Evolutionary conservation across 2,888 invertebrate species (phyloP), one percentile per base, ranked within the genome.

Genomic region (Auanema sp.): DNA sequence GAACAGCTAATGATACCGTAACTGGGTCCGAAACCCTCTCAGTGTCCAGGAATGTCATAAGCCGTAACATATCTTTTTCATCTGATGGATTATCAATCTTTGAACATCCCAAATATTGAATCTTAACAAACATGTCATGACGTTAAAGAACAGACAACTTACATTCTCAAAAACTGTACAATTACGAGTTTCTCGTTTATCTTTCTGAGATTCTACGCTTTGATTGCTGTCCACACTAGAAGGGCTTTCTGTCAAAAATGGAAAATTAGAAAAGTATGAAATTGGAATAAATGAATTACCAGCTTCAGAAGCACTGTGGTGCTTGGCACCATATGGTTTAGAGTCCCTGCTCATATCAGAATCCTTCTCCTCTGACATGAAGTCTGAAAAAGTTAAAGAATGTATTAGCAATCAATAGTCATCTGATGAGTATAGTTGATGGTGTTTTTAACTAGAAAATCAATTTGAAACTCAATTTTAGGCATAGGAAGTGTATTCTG

Each of bases 1-100:
- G 96, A 76, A 98, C 91, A 25, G 93, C 92, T 70, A 97, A 90
- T 0, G 92, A 91, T 4, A 95, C 91, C 80, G 92, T 92, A 59
- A 96, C 91, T 60, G 85, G 83, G 12, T 78, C 76, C 12, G 75
- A 70, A 1, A 78, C 72, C 83, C 90, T 89, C 85, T 90, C 89
- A 60, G 91, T 91, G 84, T 94, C 93, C 56, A 97, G 58, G 21
- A 74, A 67, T 64, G 73, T 72, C 72, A 76, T 69, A 55, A 76
- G 40, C 51, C 63, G 24, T 23, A 75, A 70, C 75, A 82, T 78
- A 57, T 83, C 82, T 52, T 54, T 60, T 59, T 82, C 80, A 50
- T 72, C 72, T 14, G 68, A 55, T 16, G 82, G 78, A 47, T 81
- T 75, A 25, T 71, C 69, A 25, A 82, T 72, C 56, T 72, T 78